Base-by-base conservation (phyloP, 1,140 invertebrate genomes). In the Aradophagus sp. region DNA sequence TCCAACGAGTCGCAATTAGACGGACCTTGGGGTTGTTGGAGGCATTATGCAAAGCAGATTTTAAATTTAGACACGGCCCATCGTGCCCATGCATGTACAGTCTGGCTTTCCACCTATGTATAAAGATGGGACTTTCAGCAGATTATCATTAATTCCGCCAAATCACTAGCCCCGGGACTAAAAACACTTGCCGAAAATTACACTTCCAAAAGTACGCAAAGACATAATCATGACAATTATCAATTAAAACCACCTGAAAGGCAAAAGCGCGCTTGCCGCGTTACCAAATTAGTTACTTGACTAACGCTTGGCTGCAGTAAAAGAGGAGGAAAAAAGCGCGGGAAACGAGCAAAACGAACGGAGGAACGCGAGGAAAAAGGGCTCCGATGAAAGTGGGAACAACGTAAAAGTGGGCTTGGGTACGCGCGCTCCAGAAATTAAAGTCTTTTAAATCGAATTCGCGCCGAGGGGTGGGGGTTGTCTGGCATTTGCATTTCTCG, bases 1-100 rank as follows among this genome's bases (percentile, higher is more conserved):
- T 82, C 73, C 78, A 83, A 82, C 77, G 75, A 76, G 76, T 76
- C 73, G 77, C 82, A 85, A 85, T 85, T 85, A 85, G 81, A 70
- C 77, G 76, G 66, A 71, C 62, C 74, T 79, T 74, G 74, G 69
- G 44, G 63, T 74, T 45, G 77, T 34, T 53, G 44, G 69, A 66
- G 74, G 76, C 75, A 84, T 86, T 86, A 85, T 86, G 83, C 81
- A 84, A 84, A 86, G 71, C 73, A 84, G 79, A 85, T 86, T 85
- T 85, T 84, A 85, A 84, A 86, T 86, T 86, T 78, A 83, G 80
- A 86, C 83, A 81, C 67, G 75, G 69, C 74, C 74, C 74, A 73
- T 74, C 75, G 58, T 75, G 61, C 72, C 56, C 58, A 70, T 75
- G 66, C 31, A 52, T 61, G 19, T 36, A 39, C 65, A 38, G 27